Evolutionary conservation across 2,113 vertebrate genomes (phyloP).

Genomic region (Rhizomys pruinosus): DNA sequence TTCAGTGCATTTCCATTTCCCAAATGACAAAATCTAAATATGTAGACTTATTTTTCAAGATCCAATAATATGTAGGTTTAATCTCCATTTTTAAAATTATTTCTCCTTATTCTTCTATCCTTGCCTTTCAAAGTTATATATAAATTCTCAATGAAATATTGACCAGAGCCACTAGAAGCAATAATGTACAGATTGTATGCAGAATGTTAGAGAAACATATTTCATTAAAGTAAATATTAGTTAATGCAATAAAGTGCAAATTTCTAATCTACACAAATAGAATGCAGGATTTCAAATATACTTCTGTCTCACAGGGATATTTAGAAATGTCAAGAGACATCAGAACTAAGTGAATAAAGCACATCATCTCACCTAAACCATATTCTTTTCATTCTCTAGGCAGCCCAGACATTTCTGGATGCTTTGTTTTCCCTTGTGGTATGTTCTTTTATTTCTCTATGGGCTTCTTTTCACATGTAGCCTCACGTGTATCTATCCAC

Average conservation of each 20-base stretch:
- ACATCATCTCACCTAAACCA: background rate
- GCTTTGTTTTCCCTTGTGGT: background rate
- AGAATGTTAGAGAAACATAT: background rate
- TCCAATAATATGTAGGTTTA: background rate
- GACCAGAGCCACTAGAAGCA: background rate
- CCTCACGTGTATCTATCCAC: background rate
- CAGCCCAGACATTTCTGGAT: background rate
- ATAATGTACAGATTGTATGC: background rate
- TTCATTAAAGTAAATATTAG: background rate
- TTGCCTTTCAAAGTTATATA: conserved; percentile 14
- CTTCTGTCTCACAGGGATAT: background rate
- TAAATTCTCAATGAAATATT: background rate
- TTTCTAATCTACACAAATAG: background rate
- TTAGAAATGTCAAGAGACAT: background rate
- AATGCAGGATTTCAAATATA: conserved; percentile 17
- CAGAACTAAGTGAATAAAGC: background rate
- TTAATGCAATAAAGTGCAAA: background rate
- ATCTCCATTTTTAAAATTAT: background rate
- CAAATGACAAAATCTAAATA: background rate
- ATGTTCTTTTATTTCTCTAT: fast-evolving
- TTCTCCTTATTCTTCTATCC: background rate
- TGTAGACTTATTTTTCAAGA: background rate
- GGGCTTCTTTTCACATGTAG: background rate
- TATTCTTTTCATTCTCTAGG: background rate
- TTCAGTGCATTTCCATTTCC: background rate